Evolutionary conservation across 2,888 invertebrate species (phyloP).

Genomic region (Diadromus collaris): DNA sequence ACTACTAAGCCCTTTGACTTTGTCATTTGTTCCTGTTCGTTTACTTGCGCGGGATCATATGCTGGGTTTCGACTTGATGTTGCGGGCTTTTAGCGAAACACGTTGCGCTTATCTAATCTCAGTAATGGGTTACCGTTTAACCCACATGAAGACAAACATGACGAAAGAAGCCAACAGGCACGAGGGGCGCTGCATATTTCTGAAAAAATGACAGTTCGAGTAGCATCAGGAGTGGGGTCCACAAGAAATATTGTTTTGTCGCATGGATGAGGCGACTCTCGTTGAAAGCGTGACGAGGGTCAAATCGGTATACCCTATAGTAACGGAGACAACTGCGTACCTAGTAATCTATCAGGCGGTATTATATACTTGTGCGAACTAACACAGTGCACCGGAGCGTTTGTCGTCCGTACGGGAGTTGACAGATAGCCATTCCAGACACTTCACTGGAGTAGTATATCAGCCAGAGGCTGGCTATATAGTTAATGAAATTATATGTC

Average conservation of each 20-base stretch:
- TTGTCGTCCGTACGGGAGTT: neutral
- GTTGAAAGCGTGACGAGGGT: neutral
- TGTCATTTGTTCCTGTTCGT: no score
- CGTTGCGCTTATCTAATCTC: slow-evolving; percentile 2
- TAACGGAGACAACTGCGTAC: neutral
- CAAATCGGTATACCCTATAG: neutral
- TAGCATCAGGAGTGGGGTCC: neutral
- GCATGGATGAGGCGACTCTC: neutral
- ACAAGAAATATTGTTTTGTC: neutral
- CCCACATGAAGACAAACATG: no score
- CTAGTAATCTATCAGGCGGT: neutral
- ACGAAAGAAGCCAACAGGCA: neutral
- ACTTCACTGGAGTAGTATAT: neutral
- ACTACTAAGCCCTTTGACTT: neutral
- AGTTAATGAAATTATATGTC: neutral
- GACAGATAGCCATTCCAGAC: neutral
- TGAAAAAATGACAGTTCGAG: neutral
- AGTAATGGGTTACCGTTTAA: neutral
- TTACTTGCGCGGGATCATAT: no score
- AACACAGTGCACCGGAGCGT: neutral
- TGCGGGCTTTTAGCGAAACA: neutral
- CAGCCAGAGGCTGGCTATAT: neutral
- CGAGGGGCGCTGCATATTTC: neutral
- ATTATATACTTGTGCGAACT: neutral
- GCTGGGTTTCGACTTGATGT: no score